Percentiles rank a stretch among this genome's conserved stretches.
Conservation (phyloP, 2,797 vertebrate species). For the Crax fasciolata region DNA sequence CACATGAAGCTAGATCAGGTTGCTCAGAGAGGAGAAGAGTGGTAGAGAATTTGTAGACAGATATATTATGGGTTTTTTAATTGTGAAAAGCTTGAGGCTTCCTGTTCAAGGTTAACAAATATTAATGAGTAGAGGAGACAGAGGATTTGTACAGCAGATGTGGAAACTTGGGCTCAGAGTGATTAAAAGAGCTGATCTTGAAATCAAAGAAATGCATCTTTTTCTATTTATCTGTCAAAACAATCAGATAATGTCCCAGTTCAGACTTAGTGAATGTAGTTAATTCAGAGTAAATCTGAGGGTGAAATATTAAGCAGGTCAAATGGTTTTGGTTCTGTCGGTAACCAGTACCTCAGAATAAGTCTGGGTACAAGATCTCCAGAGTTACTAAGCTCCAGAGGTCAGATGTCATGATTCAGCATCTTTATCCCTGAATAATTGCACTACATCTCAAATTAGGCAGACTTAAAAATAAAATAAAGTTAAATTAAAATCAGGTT, state of each 20-base stretch:
- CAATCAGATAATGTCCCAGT: not conserved
- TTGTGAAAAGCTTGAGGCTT: not conserved
- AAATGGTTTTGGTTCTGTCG: not conserved
- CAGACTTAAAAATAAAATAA: too few relatives aligned
- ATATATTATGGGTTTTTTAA: not conserved
- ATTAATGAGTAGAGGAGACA: not conserved
- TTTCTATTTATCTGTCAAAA: not conserved
- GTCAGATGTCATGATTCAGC: not conserved
- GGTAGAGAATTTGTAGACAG: not conserved
- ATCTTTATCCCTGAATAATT: not conserved
- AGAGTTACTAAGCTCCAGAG: not conserved
- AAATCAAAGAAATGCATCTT: not conserved
- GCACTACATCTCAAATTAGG: not conserved
- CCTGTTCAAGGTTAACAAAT: not conserved
- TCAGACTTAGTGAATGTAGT: not conserved
- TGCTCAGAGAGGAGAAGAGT: not conserved
- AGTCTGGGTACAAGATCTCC: not conserved
- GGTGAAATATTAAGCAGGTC: not conserved
- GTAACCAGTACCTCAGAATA: not conserved
- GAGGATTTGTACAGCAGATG: not conserved
- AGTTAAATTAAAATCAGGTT: not conserved
- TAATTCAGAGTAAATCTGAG: not conserved
- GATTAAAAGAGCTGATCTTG: too few relatives aligned
- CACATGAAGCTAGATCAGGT: too few relatives aligned
- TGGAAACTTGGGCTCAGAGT: not conserved